Base-by-base conservation (phyloP, 2,797 vertebrate species). In the Hippoglossus hippoglossus region DNA sequence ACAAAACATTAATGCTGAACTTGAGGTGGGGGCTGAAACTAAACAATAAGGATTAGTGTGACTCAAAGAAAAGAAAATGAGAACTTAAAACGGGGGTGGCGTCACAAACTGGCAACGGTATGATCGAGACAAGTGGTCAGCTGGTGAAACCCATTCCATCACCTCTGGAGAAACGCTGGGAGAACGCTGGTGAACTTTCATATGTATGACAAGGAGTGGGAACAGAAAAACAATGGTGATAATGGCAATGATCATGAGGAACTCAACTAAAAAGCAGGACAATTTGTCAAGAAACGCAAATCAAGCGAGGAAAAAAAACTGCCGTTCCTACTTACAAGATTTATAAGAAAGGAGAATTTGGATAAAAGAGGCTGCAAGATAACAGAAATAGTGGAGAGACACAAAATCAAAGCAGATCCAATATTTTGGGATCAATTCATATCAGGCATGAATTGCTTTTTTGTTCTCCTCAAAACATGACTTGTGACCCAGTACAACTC, bases 341-440 rank as follows among this genome's bases (percentile, higher is more conserved):
- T 98, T 98, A 97, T 98, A 98, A 98, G 96, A 98, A 98, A 98
- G 96, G 95, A 98, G 97, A 97, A 98, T 98, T 98, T 98, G 97
- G 97, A 98, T 98, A 98, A 98, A 98, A 97, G 97, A 98, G 97
- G 97, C 97, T 98, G 97, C 96, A 98, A 98, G 97, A 98, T 97
- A 98, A 98, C 97, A 97, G 96, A 98, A 98, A 98, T 94, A 96
- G 96, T 97, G 96, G 96, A 98, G 96, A 97, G 94, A 98, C 95
- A 97, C 96, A 97, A 97, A 98, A 98, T 97, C 96, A 97, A 96
- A 98, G 96, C 94, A 97, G 93, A 92, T 89, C 90, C 90, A 87
- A 75, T 87, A 91, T 96, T 96, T 95, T 94, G 94, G 95, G 96
- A 77, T 85, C 84, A 84, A 92, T 91, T 93, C 86, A 92, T 92